A percentile compares a stretch with the other conserved stretches of the same genome.
These are phyloP conservation scores for Chrysochloris asiatica DNA, from an alignment of 2,113 vertebrate genomes.

Conservation along the genomic window DNA sequence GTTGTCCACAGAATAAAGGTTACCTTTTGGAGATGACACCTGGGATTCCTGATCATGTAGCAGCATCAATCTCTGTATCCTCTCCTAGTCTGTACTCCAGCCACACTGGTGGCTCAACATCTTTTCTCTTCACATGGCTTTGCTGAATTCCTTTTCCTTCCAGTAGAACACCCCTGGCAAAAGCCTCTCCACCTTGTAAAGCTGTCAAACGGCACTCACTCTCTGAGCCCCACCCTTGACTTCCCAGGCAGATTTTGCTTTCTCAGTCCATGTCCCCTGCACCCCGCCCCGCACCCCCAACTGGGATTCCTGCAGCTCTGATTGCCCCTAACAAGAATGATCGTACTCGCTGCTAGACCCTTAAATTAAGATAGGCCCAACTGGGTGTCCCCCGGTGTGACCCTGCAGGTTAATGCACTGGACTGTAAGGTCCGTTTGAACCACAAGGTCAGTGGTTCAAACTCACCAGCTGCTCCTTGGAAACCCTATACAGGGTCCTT, in stretches of 20 bases:
- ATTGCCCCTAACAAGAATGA: background rate
- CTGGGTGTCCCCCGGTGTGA: too few species aligned
- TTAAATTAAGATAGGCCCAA: too few species aligned
- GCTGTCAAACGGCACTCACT: slow-evolving; percentile 1
- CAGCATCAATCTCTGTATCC: background rate
- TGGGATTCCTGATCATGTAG: background rate
- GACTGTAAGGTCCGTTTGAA: too few species aligned
- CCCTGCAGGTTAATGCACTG: too few species aligned
- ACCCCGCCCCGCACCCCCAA: too few species aligned
- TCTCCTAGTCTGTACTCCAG: background rate
- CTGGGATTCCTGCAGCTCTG: background rate
- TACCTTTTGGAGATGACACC: background rate
- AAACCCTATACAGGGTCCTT: too few species aligned
- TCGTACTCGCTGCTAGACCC: too few species aligned
- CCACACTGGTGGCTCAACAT: background rate
- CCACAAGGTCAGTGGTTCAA: too few species aligned
- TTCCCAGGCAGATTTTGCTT: background rate
- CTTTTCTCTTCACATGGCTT: background rate
- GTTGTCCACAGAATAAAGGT: background rate
- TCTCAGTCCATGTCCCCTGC: background rate
- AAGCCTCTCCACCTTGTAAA: background rate
- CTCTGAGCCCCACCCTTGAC: background rate
- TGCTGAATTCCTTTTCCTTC: background rate
- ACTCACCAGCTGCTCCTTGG: too few species aligned
- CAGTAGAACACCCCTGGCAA: background rate